These are phyloP conservation scores for Ligdia adustata DNA, from an alignment of 2,888 invertebrate species.

Conservation along the genomic window DNA sequence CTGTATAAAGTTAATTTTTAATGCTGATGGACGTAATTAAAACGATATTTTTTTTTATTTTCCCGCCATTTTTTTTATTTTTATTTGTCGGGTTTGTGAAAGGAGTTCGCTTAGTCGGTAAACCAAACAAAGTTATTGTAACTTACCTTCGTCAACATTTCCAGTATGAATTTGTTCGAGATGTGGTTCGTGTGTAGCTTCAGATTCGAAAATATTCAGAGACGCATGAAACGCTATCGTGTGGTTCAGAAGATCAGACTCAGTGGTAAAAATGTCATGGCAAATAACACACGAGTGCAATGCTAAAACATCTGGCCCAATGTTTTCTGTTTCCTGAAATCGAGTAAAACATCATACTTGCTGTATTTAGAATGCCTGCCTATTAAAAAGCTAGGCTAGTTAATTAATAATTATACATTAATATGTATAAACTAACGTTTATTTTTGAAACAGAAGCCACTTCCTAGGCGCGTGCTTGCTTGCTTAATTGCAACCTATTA, in stretches of 20 bases:
- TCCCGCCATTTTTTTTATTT: no score
- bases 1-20: no score
- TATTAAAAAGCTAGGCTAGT: no score
- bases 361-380: no score
- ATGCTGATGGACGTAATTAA: no score
- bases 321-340: slow-evolving; percentile 52
- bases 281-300: slow-evolving; percentile 73
- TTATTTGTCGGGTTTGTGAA: no score
- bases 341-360: not conserved
- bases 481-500: not conserved
- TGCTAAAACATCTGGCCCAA: slow-evolving; percentile 65
- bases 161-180: slow-evolving; percentile 8
- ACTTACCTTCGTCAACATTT: slow-evolving; percentile 2
- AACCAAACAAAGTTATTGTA: not conserved
- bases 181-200: slow-evolving; percentile 32
- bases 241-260: slow-evolving; percentile 71
- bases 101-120: no score
- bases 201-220: slow-evolving; percentile 37
- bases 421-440: no score
- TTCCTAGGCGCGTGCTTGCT: no score
- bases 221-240: slow-evolving; percentile 71
- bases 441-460: no score
- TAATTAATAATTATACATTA: no score
- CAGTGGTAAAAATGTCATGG: slow-evolving; percentile 75
- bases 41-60: no score